phyloP scores from a whole-genome alignment of 2,888 invertebrate genomes.

The Cyrtodaria siliqua region DNA sequence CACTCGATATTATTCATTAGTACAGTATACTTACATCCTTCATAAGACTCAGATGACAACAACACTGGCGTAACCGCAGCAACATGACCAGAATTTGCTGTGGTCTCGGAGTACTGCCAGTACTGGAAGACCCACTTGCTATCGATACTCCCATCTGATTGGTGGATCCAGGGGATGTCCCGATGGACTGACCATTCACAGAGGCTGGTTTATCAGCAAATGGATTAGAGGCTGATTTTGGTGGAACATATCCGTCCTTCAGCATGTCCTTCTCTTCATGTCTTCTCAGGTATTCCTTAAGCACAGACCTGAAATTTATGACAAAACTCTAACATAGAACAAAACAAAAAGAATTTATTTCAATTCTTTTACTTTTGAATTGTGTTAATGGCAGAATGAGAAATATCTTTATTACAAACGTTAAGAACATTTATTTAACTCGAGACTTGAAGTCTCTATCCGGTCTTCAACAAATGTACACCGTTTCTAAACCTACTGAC shows the following conservation, averaged over 20 bases:
- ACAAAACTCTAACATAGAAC: too few species aligned
- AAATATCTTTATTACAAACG: too few species aligned
- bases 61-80: conserved; percentile 94
- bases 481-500: too few species aligned
- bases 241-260: conserved; percentile 36
- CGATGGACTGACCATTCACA: conserved; percentile 9
- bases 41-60: conserved; percentile 95
- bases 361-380: too few species aligned
- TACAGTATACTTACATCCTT: conserved; percentile 87
- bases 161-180: neutral
- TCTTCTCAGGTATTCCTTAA: conserved; percentile 83
- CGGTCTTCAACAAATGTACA: too few species aligned
- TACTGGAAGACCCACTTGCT: conserved; percentile 2
- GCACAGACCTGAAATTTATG: conserved; percentile 75
- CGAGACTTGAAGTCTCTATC: too few species aligned
- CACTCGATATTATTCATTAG: too few species aligned
- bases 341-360: too few species aligned
- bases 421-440: too few species aligned
- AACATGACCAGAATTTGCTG: conserved; percentile 90
- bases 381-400: too few species aligned
- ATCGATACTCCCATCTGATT: conserved; percentile 1
- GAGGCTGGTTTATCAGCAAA: conserved; percentile 44
- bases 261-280: conserved; percentile 80
- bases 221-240: conserved; percentile 41
- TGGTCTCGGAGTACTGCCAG: conserved; percentile 59